Conservation (phyloP, 2,888 invertebrate genomes). For the Shargacucullia verbasci region DNA sequence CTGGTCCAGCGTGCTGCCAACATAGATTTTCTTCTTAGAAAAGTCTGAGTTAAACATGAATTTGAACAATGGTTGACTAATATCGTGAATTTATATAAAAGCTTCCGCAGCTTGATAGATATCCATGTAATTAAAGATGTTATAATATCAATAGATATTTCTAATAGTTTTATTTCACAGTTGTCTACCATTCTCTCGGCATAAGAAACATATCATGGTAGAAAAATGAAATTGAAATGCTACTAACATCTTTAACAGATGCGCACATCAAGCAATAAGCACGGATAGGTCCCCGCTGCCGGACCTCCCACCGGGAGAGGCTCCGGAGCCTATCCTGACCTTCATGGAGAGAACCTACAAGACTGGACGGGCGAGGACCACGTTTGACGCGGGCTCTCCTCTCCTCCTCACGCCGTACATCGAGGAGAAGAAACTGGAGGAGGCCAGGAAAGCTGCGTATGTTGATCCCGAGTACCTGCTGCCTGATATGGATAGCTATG, state of each 20-base stretch:
- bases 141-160: too few species aligned
- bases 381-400: constrained; percentile 82
- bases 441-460: constrained; percentile 82
- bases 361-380: constrained; percentile 65
- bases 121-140: too few species aligned
- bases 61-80: too few species aligned
- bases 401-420: constrained; percentile 88
- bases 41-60: too few species aligned
- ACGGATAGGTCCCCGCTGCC: constrained; percentile 71
- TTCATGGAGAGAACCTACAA: constrained; percentile 82
- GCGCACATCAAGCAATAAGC: constrained; percentile 59
- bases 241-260: constrained; percentile 61
- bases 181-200: too few species aligned
- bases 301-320: constrained; percentile 81
- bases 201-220: too few species aligned
- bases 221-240: not conserved
- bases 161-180: too few species aligned
- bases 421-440: constrained; percentile 84
- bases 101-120: too few species aligned
- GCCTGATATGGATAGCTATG: constrained; percentile 85
- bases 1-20: too few species aligned
- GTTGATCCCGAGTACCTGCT: constrained; percentile 78
- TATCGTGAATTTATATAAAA: too few species aligned
- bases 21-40: too few species aligned
- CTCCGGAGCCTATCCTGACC: constrained; percentile 81